Conservation (phyloP, 1,140 invertebrate species). For the Proctacanthus coquilletti region DNA sequence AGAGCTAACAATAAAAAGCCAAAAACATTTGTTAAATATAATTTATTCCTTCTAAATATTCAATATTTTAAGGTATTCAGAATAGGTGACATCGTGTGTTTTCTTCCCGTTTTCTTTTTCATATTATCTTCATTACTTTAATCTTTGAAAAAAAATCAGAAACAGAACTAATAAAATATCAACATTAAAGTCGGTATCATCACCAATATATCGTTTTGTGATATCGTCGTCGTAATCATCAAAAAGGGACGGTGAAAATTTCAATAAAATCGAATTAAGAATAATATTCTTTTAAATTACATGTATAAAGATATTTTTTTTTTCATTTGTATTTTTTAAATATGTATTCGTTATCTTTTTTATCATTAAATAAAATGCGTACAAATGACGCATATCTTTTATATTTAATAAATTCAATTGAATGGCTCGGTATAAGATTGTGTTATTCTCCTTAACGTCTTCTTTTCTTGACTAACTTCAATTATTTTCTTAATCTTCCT, state of each 20-base stretch:
- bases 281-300: background rate
- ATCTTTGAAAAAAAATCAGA: no score
- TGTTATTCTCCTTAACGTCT: conserved; percentile 12
- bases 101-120: no score
- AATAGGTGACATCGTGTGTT: no score
- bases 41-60: no score
- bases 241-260: conserved; percentile 30
- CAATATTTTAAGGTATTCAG: no score
- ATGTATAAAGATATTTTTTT: conserved; percentile 15
- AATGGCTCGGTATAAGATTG: conserved; percentile 24
- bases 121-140: no score
- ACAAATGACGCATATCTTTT: conserved; percentile 9
- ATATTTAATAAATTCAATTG: conserved; percentile 24
- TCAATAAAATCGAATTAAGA: conserved; percentile 21
- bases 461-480: conserved; percentile 11
- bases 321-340: conserved; percentile 1
- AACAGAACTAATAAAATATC: no score
- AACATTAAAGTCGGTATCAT: no score
- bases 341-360: conserved; percentile 12
- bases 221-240: background rate
- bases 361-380: conserved; percentile 1
- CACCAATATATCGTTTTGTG: no score
- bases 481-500: conserved; percentile 26
- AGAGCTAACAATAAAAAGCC: no score
- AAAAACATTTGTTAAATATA: no score